A percentile compares a stretch with the other conserved stretches of the same genome.
These are phyloP conservation scores for Catharus fuscescens DNA, from an alignment of 2,113 vertebrate species.

Conservation along the genomic window DNA sequence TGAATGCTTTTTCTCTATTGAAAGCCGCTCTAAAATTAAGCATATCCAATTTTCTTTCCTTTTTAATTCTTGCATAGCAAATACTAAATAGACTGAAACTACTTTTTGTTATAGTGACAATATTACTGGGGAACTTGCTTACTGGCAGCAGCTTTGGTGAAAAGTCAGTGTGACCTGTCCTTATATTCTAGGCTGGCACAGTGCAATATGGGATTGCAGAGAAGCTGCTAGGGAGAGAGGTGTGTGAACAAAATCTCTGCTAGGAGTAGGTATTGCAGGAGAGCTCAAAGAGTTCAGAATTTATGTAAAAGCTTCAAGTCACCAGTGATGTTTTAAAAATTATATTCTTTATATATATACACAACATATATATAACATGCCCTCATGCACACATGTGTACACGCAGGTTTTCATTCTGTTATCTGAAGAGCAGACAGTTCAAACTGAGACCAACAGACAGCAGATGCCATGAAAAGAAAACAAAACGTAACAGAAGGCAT, in stretches of 20 bases:
- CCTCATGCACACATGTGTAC: background rate
- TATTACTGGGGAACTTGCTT: background rate
- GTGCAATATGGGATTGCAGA: background rate
- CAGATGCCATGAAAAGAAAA: background rate
- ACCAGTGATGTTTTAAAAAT: background rate
- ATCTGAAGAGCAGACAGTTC: background rate
- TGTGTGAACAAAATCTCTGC: background rate
- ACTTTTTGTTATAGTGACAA: background rate
- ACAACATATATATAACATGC: background rate
- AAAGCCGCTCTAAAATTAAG: background rate
- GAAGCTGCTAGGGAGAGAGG: background rate
- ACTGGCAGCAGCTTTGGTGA: background rate
- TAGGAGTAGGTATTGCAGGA: background rate
- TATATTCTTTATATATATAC: no score
- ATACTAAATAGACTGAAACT: background rate
- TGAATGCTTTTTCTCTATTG: background rate
- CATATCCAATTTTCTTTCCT: background rate
- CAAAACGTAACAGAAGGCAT: fast-evolving
- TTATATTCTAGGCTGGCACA: background rate
- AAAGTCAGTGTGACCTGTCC: background rate
- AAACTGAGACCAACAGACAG: background rate
- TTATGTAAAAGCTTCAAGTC: background rate
- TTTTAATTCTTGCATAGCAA: background rate
- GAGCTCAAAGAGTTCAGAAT: background rate
- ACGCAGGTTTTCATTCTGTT: background rate